A percentile compares a stretch with the other conserved stretches of the same genome.
These are phyloP conservation scores for Remorina albescens DNA, from an alignment of 2,797 vertebrate genomes.

Conservation along the genomic window DNA sequence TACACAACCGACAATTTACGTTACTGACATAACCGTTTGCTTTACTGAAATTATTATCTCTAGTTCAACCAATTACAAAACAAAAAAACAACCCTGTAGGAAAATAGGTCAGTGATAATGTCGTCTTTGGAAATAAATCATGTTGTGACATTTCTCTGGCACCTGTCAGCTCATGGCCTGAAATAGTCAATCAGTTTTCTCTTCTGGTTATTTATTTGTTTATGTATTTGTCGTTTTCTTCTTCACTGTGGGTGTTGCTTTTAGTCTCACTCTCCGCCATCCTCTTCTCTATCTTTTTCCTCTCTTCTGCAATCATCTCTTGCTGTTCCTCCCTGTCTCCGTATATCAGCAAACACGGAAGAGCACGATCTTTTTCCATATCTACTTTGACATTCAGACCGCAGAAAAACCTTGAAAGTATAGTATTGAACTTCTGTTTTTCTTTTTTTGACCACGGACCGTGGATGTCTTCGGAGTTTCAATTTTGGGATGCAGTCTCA, in stretches of 20 bases:
- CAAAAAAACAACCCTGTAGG: too few species aligned
- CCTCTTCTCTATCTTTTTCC: not conserved
- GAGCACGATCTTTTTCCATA: slow-evolving; percentile 2
- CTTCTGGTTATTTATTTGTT: too few species aligned
- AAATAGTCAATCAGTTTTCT: slow-evolving; percentile 23
- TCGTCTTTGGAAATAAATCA: slow-evolving; percentile 31
- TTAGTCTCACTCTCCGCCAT: not conserved
- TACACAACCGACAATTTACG: not conserved
- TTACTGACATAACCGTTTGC: not conserved
- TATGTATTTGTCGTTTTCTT: slow-evolving; percentile 13
- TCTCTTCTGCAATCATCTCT: slow-evolving; percentile 3
- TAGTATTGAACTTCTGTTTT: not conserved
- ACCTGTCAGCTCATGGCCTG: slow-evolving; percentile 32
- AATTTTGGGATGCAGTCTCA: slow-evolving; percentile 60
- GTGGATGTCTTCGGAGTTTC: slow-evolving; percentile 32
- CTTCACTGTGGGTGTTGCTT: slow-evolving; percentile 10
- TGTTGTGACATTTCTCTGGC: slow-evolving; percentile 32
- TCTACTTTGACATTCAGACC: slow-evolving; percentile 27
- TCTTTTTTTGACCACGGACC: too few species aligned
- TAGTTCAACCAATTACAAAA: slow-evolving; percentile 17
- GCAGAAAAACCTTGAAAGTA: slow-evolving; percentile 11
- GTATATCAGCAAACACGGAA: slow-evolving; percentile 8
- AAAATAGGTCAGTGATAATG: slow-evolving; percentile 7
- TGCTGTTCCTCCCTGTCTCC: not conserved
- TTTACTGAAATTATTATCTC: slow-evolving; percentile 6